Conservation (phyloP, 2,888 invertebrate species). For the Dynastes tityus region DNA sequence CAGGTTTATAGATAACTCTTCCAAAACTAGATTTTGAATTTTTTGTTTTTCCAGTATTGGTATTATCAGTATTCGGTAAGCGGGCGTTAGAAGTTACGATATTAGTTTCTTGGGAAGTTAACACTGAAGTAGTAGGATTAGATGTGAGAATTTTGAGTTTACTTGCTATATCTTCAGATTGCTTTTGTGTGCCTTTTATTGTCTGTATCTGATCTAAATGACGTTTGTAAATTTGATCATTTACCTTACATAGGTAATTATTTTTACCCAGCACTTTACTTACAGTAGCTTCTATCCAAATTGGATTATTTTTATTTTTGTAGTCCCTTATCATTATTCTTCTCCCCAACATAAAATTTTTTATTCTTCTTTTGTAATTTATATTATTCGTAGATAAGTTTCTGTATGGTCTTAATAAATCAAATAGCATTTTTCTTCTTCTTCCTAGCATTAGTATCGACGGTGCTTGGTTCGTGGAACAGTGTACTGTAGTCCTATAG, state of each 20-base stretch:
- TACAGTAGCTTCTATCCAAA: neutral
- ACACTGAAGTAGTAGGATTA: neutral
- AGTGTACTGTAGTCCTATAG: conserved; percentile 44
- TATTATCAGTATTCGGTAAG: neutral
- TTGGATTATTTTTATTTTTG: neutral
- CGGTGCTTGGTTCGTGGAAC: conserved; percentile 39
- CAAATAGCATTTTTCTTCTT: conserved; percentile 40
- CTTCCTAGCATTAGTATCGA: conserved; percentile 32
- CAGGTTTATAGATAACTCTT: neutral
- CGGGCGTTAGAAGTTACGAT: neutral
- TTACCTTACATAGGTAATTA: neutral
- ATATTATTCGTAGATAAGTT: neutral
- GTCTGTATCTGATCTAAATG: neutral
- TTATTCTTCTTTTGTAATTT: neutral
- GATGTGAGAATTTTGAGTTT: neutral
- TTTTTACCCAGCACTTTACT: neutral
- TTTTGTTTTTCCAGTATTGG: neutral
- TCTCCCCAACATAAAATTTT: neutral
- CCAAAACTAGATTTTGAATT: neutral
- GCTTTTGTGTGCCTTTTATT: neutral
- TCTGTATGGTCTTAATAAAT: conserved; percentile 8
- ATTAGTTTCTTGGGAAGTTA: neutral
- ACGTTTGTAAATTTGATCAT: neutral
- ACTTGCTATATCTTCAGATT: neutral
- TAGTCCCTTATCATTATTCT: neutral